Evolutionary conservation across 2,113 vertebrate species (phyloP).

Genomic region (Aegithalos caudatus): DNA sequence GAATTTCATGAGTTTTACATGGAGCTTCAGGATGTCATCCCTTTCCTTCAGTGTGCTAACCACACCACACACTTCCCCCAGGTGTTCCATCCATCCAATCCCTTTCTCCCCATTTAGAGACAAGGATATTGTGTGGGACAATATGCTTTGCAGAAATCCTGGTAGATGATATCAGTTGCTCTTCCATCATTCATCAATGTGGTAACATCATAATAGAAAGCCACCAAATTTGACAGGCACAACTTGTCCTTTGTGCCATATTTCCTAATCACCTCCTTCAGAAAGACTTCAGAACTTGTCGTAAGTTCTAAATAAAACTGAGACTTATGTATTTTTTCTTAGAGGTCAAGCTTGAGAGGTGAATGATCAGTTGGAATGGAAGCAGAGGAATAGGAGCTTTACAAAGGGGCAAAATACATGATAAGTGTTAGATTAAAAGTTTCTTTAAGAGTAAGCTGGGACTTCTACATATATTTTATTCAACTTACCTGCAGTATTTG

Average conservation of each 20-base stretch:
- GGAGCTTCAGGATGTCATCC: not conserved
- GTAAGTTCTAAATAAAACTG: not conserved
- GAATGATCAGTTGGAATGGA: not conserved
- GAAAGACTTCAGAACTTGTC: not conserved
- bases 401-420: not conserved
- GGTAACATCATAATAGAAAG: not conserved
- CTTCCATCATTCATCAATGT: not conserved
- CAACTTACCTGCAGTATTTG: not conserved
- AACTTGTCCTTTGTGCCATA: not conserved
- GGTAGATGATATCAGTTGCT: not conserved
- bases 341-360: not conserved
- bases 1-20: not conserved
- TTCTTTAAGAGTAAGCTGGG: not conserved
- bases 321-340: not conserved
- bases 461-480: not conserved
- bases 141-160: not conserved
- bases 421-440: not conserved
- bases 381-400: not conserved
- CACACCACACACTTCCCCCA: not conserved
- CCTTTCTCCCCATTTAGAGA: not conserved
- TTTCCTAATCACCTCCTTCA: not conserved
- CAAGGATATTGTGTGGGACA: not conserved
- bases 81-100: not conserved
- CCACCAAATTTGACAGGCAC: not conserved
- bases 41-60: not conserved